phyloP scores from a whole-genome alignment of 2,113 vertebrate genomes.

The Gadus macrocephalus region DNA sequence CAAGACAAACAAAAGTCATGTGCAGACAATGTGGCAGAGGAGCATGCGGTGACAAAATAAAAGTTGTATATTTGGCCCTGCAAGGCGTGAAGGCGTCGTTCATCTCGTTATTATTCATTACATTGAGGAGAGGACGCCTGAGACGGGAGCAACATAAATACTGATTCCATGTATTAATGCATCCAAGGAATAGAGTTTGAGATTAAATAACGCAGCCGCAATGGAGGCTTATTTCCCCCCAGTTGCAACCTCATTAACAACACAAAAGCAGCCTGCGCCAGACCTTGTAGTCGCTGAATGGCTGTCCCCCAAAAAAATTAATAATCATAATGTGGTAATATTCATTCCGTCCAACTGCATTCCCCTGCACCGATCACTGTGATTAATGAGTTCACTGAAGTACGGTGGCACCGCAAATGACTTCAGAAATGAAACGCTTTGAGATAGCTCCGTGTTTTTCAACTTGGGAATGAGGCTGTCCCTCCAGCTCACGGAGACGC shows the following conservation, averaged over 20 bases:
- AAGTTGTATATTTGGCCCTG: too few species aligned
- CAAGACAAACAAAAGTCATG: too few species aligned
- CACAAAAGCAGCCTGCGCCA: background rate
- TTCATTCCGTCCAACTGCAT: background rate
- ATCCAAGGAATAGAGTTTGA: background rate
- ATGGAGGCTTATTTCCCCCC: background rate
- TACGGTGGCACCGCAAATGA: background rate
- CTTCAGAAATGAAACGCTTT: background rate
- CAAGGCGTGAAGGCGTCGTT: too few species aligned
- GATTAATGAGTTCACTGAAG: background rate
- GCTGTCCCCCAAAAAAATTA: slow-evolving; percentile 3
- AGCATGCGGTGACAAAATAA: too few species aligned
- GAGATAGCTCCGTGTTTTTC: background rate
- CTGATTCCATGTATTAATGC: too few species aligned
- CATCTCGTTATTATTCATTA: too few species aligned
- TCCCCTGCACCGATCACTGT: background rate
- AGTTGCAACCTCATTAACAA: background rate
- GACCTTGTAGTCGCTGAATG: background rate
- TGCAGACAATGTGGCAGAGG: too few species aligned
- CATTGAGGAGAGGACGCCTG: too few species aligned
- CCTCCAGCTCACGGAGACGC: background rate
- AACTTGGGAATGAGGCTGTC: background rate
- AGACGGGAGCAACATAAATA: too few species aligned
- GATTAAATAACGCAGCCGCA: background rate
- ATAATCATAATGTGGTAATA: background rate